A percentile compares a stretch with the other conserved stretches of the same genome.
Evolutionary conservation across 2,113 vertebrate species (phyloP).

Genomic region (Macaca nemestrina): DNA sequence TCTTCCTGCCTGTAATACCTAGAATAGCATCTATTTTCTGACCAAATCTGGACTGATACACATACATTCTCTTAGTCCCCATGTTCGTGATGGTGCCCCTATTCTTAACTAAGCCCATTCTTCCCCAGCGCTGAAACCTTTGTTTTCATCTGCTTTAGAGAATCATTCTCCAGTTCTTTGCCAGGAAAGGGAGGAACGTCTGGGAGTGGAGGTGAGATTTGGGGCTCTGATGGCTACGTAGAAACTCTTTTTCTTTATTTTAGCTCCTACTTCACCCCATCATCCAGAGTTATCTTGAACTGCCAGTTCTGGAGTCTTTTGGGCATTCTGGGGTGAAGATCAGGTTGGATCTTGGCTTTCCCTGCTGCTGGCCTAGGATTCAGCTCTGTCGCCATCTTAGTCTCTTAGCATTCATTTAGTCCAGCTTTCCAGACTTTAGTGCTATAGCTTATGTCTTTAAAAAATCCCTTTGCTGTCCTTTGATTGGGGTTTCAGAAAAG

Average conservation of each 20-base stretch:
- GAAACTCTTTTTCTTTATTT: neutral
- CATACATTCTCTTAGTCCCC: neutral
- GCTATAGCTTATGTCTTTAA: neutral
- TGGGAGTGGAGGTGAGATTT: neutral
- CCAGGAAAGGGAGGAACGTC: neutral
- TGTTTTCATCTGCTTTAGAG: neutral
- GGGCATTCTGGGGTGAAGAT: neutral
- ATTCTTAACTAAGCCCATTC: neutral
- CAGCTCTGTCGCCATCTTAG: neutral
- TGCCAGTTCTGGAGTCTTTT: neutral
- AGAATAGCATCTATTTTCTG: neutral
- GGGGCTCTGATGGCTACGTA: neutral
- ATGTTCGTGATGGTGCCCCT: neutral
- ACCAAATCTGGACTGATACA: neutral
- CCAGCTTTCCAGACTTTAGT: neutral
- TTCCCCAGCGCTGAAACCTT: neutral
- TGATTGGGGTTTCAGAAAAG: slow-evolving; percentile 16
- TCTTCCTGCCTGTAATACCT: neutral
- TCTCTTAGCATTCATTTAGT: neutral
- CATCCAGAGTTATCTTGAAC: neutral
- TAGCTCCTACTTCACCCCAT: neutral
- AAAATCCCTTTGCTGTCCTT: neutral
- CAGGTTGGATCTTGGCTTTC: neutral
- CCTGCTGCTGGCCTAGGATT: neutral
- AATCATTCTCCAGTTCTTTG: neutral